Evolutionary conservation across 2,888 invertebrate species (phyloP).

Genomic region (Neoitamus cyanurus): DNA sequence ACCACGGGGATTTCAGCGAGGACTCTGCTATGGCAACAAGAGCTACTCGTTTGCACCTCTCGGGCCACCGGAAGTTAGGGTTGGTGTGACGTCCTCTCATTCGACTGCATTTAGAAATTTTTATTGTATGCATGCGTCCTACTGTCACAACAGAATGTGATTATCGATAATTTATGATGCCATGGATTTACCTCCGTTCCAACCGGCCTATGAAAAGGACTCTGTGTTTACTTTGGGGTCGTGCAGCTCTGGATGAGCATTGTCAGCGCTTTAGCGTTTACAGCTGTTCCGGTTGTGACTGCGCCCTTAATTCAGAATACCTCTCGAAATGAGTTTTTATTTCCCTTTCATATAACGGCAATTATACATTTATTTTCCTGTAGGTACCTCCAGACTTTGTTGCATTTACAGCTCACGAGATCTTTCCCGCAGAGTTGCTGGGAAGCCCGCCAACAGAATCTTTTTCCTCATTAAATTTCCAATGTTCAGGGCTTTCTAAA

Average conservation of each 20-base stretch:
- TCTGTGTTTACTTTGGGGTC: conserved; percentile 26
- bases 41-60: not conserved
- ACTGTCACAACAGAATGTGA: conserved; percentile 66
- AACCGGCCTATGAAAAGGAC: conserved; percentile 3
- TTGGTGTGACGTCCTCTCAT: not conserved
- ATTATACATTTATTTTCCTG: not conserved
- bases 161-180: conserved; percentile 67
- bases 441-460: too few relatives aligned
- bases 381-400: too few relatives aligned
- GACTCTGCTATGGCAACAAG: not conserved
- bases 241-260: not conserved
- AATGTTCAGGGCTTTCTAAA: too few relatives aligned
- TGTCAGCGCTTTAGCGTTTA: conserved; percentile 58
- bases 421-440: too few relatives aligned
- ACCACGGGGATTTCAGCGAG: conserved; percentile 37
- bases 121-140: conserved; percentile 51
- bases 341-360: not conserved
- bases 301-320: not conserved
- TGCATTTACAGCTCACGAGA: too few relatives aligned
- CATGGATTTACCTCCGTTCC: conserved; percentile 57
- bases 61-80: not conserved
- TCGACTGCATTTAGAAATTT: conserved; percentile 19
- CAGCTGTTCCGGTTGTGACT: conserved; percentile 55
- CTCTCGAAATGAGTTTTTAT: not conserved
- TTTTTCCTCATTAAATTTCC: too few relatives aligned